phyloP scores from a whole-genome alignment of 1,140 invertebrate genomes.

The Archivesica marissinica region DNA sequence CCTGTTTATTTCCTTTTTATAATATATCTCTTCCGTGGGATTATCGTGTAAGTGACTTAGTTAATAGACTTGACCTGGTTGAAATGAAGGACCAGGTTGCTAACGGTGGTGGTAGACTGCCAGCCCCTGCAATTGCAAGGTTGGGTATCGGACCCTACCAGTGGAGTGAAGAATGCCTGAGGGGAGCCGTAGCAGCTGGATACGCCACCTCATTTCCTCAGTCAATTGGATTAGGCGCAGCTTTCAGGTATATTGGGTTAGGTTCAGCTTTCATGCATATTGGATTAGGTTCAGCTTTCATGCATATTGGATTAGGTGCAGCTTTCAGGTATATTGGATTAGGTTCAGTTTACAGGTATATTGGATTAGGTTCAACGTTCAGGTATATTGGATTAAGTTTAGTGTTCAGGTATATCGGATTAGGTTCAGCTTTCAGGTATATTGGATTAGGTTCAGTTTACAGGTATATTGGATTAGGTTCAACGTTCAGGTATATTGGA shows the following conservation, averaged over 20 bases:
- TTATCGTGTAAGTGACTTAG: constrained; percentile 79
- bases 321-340: too few species aligned
- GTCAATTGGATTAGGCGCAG: constrained; percentile 79
- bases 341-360: too few species aligned
- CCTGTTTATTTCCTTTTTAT: constrained; percentile 71
- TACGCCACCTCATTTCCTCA: constrained; percentile 81
- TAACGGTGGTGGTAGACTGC: constrained; percentile 77
- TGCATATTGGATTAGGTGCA: too few species aligned
- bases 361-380: too few species aligned
- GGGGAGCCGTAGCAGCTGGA: constrained; percentile 75
- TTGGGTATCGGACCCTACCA: constrained; percentile 80
- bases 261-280: too few species aligned
- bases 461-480: too few species aligned
- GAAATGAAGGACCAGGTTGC: constrained; percentile 80
- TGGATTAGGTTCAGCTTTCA: too few species aligned
- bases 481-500: too few species aligned
- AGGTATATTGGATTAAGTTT: too few species aligned
- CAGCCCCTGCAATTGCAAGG: constrained; percentile 79
- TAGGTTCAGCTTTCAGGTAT: too few species aligned
- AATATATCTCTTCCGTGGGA: constrained; percentile 78
- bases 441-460: too few species aligned
- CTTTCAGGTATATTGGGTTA: constrained; percentile 82
- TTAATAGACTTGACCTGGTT: constrained; percentile 74
- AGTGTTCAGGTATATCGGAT: too few species aligned
- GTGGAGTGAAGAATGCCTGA: constrained; percentile 82